Evolutionary conservation across 2,888 invertebrate genomes (phyloP).

Genomic region (Mythimna lalbum): DNA sequence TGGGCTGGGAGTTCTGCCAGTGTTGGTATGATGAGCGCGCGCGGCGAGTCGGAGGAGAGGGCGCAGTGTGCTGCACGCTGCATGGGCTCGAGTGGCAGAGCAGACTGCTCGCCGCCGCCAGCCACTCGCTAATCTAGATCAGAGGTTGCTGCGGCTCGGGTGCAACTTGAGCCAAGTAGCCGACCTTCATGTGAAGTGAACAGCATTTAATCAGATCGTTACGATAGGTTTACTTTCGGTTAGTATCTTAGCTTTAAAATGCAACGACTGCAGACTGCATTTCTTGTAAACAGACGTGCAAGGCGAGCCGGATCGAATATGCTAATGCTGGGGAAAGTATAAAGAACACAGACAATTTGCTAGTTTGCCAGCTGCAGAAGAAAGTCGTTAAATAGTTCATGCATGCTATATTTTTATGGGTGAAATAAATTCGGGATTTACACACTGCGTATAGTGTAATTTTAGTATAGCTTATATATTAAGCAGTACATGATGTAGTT

Average conservation of each 20-base stretch:
- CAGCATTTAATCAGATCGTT: constrained; percentile 45
- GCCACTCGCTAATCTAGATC: constrained; percentile 62
- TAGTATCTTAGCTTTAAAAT: constrained; percentile 10
- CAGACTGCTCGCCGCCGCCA: constrained; percentile 54
- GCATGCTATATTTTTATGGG: constrained; percentile 2
- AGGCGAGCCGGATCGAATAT: constrained; percentile 32
- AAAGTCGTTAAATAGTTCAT: background rate
- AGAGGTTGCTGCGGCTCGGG: constrained; percentile 51
- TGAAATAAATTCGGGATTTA: background rate
- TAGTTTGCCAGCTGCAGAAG: constrained; percentile 20
- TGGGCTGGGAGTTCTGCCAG: constrained; percentile 38
- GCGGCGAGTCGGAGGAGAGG: constrained; percentile 17
- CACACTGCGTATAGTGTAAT: background rate
- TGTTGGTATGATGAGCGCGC: background rate
- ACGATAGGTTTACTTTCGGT: constrained; percentile 4
- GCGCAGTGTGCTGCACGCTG: constrained; percentile 23
- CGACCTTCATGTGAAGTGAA: constrained; percentile 48
- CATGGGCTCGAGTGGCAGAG: constrained; percentile 44
- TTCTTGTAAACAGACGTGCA: constrained; percentile 18
- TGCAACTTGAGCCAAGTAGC: constrained; percentile 65
- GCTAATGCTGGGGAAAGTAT: constrained; percentile 33
- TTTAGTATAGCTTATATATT: background rate
- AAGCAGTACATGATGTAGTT: background rate
- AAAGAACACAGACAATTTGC: constrained; percentile 44
- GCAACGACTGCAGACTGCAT: constrained; percentile 27